Percentiles rank a stretch among this genome's conserved stretches.
Conservation (phyloP, 2,888 invertebrate species). For the Tribolium freemani region DNA sequence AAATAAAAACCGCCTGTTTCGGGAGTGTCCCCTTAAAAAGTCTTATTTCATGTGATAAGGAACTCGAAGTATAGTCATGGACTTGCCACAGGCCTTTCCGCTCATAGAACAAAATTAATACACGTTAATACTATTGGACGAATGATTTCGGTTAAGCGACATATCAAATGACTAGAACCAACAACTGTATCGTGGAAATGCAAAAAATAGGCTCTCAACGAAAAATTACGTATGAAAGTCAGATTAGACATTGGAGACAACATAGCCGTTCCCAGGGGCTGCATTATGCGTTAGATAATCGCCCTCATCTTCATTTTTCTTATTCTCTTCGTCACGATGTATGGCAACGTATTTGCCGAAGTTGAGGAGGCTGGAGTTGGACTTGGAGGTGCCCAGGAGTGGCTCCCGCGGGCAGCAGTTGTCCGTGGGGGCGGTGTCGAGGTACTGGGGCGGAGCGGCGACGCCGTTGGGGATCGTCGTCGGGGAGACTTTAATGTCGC, state of each 20-base stretch:
- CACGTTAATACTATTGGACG: conserved; percentile 37
- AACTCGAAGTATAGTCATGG: conserved; percentile 42
- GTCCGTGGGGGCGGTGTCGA: conserved; percentile 58
- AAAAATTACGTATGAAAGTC: conserved; percentile 10
- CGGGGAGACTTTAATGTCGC: conserved; percentile 59
- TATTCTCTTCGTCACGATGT: conserved; percentile 50
- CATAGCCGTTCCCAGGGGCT: conserved; percentile 25
- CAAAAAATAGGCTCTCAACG: neutral
- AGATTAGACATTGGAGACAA: conserved; percentile 37
- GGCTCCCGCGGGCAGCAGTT: conserved; percentile 64
- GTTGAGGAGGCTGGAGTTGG: conserved; percentile 56
- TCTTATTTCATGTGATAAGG: conserved; percentile 37
- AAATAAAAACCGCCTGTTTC: conserved; percentile 1
- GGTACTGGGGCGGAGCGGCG: conserved; percentile 26
- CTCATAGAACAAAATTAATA: conserved; percentile 25
- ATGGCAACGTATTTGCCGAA: conserved; percentile 58
- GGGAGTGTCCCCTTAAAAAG: conserved; percentile 11
- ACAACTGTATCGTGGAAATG: conserved; percentile 35
- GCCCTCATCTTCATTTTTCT: conserved; percentile 48
- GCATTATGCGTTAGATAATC: conserved; percentile 37
- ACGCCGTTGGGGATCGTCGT: conserved; percentile 42
- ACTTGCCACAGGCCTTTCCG: conserved; percentile 31
- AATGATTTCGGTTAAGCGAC: conserved; percentile 34
- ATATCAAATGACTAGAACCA: conserved; percentile 39
- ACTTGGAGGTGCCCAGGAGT: conserved; percentile 59